Evolutionary conservation across 2,113 vertebrate genomes (phyloP).

Genomic region (Lethenteron reissneri): DNA sequence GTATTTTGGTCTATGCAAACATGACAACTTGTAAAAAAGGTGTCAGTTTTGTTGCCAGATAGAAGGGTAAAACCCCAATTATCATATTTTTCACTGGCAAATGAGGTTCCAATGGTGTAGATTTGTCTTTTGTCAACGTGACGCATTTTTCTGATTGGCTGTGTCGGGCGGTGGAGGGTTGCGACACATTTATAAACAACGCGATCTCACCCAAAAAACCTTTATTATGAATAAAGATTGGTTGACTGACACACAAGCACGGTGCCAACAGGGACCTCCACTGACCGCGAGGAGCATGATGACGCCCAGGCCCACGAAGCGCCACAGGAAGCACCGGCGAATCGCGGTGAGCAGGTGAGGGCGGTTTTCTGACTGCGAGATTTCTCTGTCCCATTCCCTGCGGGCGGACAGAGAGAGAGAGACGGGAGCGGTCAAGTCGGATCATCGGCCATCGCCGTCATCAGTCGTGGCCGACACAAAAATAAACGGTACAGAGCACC

Average conservation of each 20-base stretch:
- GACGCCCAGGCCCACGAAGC: constrained; percentile 50
- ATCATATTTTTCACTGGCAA: too few relatives aligned
- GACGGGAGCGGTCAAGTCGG: constrained; percentile 19
- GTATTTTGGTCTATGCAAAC: too few relatives aligned
- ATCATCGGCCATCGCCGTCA: constrained; percentile 16
- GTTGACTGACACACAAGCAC: background rate
- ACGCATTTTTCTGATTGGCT: too few relatives aligned
- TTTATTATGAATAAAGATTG: background rate
- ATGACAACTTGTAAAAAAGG: too few relatives aligned
- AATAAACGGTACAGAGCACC: constrained; percentile 15
- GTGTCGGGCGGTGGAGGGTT: background rate
- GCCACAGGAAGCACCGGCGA: constrained; percentile 55
- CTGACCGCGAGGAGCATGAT: constrained; percentile 71
- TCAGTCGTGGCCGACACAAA: constrained; percentile 4
- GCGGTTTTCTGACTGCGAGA: constrained; percentile 53
- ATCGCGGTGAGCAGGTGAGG: constrained; percentile 57
- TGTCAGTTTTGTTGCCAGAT: too few relatives aligned
- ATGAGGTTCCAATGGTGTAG: too few relatives aligned
- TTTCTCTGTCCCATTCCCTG: constrained; percentile 83
- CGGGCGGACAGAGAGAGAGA: constrained; percentile 15
- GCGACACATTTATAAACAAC: background rate
- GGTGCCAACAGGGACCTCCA: constrained; percentile 7
- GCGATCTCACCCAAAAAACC: background rate
- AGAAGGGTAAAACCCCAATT: too few relatives aligned
- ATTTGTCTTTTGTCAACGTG: too few relatives aligned